A percentile compares a stretch with the other conserved stretches of the same genome.
phyloP scores from a whole-genome alignment of 1,140 invertebrate genomes.

The Maconellicoccus hirsutus region DNA sequence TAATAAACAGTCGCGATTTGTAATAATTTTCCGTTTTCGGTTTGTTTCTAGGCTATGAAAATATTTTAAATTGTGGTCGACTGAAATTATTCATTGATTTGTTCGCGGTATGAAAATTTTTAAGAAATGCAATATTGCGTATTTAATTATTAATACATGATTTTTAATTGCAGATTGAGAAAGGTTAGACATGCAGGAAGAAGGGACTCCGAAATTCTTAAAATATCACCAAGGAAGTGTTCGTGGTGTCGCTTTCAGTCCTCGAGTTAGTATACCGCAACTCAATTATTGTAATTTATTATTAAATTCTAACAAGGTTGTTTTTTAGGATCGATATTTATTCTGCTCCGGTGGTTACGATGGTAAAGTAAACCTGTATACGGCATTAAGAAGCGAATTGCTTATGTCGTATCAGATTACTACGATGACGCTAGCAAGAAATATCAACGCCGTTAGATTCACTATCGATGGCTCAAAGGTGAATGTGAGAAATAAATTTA shows the following conservation, averaged over 20 bases:
- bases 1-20: no score
- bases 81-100: no score
- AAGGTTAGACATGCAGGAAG: conserved; percentile 36
- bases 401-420: conserved; percentile 39
- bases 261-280: conserved; percentile 34
- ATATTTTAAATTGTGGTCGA: no score
- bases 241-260: conserved; percentile 40
- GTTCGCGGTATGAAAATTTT: no score
- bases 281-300: not conserved
- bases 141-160: no score
- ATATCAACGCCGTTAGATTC: conserved; percentile 41
- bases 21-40: no score
- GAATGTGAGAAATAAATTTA: conserved; percentile 26
- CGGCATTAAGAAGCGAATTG: conserved; percentile 37
- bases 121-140: no score
- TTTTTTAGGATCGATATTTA: conserved; percentile 38
- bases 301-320: not conserved
- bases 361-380: conserved; percentile 42
- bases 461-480: conserved; percentile 40
- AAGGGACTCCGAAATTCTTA: conserved; percentile 39
- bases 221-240: conserved; percentile 40
- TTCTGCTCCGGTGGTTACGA: conserved; percentile 43
- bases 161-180: no score
- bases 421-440: conserved; percentile 36
- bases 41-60: no score